phyloP scores from a whole-genome alignment of 2,888 invertebrate genomes.

The Abrostola triplasia region DNA sequence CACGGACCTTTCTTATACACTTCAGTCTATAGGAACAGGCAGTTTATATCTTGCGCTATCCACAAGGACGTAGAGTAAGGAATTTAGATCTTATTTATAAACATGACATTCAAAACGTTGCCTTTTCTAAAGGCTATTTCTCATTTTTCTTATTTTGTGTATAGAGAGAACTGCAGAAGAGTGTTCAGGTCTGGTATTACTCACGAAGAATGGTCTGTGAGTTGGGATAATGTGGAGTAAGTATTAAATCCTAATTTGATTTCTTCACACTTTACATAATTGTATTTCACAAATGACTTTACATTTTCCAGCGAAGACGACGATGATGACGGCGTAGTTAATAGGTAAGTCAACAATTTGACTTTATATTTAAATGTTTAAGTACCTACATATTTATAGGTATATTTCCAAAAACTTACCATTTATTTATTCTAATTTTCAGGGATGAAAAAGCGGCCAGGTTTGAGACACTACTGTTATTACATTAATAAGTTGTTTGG shows the following conservation, averaged over 20 bases:
- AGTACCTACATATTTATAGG: no score
- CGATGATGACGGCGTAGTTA: slow-evolving; percentile 38
- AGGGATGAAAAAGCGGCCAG: slow-evolving; percentile 27
- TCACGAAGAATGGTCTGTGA: slow-evolving; percentile 79
- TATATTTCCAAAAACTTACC: not conserved
- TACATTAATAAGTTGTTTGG: not conserved
- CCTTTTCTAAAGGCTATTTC: not conserved
- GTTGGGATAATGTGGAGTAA: slow-evolving; percentile 78
- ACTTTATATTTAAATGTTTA: no score
- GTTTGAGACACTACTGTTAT: slow-evolving; percentile 9
- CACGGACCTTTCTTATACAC: slow-evolving; percentile 85
- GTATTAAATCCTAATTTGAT: slow-evolving; percentile 31
- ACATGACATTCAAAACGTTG: no score
- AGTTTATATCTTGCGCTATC: slow-evolving; percentile 82
- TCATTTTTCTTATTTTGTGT: slow-evolving; percentile 19
- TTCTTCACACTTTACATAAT: not conserved
- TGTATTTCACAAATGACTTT: slow-evolving; percentile 4
- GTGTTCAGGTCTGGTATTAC: slow-evolving; percentile 84
- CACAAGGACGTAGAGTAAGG: slow-evolving; percentile 82
- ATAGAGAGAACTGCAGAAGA: slow-evolving; percentile 78
- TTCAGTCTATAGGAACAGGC: slow-evolving; percentile 79
- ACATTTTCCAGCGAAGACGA: slow-evolving; percentile 47
- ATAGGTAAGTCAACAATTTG: slow-evolving; percentile 19
- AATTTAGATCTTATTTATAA: not conserved
- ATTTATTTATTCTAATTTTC: slow-evolving; percentile 7